Evolutionary conservation across 2,113 vertebrate species (phyloP).

Genomic region (Pterophyllum scalare): DNA sequence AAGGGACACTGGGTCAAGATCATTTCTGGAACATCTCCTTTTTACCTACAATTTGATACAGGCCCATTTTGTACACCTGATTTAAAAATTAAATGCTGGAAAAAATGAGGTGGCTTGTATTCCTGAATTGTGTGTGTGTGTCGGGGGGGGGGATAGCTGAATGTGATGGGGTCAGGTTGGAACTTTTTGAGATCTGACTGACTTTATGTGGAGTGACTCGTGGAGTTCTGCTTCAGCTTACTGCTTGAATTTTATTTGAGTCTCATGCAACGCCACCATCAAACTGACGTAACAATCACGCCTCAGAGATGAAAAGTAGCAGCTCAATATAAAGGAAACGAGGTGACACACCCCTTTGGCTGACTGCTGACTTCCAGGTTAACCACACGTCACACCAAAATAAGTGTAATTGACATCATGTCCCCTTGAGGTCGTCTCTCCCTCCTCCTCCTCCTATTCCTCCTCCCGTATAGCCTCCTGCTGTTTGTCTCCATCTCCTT

Average conservation of each 20-base stretch:
- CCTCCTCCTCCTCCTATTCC: not conserved
- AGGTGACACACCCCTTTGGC: conserved; percentile 4
- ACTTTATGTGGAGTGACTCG: not conserved
- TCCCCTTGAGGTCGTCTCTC: conserved; percentile 60
- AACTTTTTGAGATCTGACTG: not conserved
- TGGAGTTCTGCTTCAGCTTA: not conserved
- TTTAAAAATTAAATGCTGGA: not conserved
- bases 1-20: not conserved
- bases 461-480: conserved; percentile 13
- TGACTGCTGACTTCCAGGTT: not conserved
- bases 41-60: not conserved
- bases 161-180: not conserved
- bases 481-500: conserved; percentile 22
- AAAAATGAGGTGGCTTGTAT: no score
- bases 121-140: no score
- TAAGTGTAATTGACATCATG: conserved; percentile 22
- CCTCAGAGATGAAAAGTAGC: not conserved
- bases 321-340: not conserved
- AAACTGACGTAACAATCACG: not conserved
- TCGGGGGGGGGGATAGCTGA: not conserved
- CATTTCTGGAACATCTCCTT: not conserved
- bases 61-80: not conserved
- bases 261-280: not conserved
- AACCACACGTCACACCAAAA: not conserved
- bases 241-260: not conserved